Percentiles rank a stretch among this genome's conserved stretches.
Evolutionary conservation across 2,797 vertebrate species (phyloP).

Genomic region (Tangara arthus): DNA sequence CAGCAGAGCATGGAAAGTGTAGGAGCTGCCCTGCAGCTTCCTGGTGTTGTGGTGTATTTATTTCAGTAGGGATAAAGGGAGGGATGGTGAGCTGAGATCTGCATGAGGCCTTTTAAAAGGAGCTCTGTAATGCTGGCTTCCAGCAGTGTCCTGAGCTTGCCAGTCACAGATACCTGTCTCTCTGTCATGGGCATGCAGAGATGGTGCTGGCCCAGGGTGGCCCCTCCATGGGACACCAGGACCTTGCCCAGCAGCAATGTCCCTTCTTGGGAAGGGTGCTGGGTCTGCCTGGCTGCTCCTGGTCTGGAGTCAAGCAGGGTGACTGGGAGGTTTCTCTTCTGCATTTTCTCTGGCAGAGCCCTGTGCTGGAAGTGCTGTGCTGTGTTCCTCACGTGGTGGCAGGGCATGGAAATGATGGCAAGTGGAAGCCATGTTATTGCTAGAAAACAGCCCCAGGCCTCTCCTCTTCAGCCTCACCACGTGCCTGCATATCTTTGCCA

Average conservation of each 20-base stretch:
- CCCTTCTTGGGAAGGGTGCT: neutral
- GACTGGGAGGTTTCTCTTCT: neutral
- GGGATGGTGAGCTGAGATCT: neutral
- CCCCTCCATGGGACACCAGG: neutral
- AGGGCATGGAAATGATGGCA: neutral
- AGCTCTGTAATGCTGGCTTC: neutral
- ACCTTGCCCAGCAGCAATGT: fast-evolving
- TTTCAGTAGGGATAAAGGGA: neutral
- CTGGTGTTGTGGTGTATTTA: neutral
- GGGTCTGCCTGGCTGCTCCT: neutral
- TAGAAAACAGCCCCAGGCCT: neutral
- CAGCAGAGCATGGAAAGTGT: neutral
- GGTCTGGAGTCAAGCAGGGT: neutral
- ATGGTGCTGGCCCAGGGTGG: neutral
- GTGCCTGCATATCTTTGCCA: neutral
- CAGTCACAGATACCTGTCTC: fast-evolving
- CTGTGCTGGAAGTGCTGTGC: fast-evolving
- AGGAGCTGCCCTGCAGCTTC: neutral
- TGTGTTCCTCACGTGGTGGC: fast-evolving
- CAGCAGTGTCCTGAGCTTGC: neutral
- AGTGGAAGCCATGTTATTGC: neutral
- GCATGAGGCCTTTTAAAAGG: neutral
- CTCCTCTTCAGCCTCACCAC: neutral
- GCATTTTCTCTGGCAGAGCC: neutral
- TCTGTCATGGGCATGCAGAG: fast-evolving